Base-by-base conservation (phyloP, 2,888 invertebrate genomes). In the Agonopterix arenella region DNA sequence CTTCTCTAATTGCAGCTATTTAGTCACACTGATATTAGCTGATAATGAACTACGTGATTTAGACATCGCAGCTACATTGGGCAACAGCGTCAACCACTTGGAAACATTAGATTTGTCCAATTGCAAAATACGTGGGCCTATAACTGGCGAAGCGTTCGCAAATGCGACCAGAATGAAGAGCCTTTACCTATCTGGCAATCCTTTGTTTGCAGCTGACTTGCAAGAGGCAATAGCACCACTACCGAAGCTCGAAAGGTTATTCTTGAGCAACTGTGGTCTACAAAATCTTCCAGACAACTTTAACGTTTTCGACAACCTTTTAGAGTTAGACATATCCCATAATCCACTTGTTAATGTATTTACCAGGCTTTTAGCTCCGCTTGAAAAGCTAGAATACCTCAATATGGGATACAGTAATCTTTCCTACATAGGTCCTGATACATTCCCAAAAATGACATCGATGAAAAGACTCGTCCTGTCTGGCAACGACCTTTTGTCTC, bases 331-430 rank as follows among this genome's bases (percentile, higher is more conserved):
- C 62, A 92, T 94, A 65, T 93, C 93, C 0, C 90, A 92, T 64
- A 94, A 94, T 73, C 93, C 94, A 1, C 76, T 94, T 1, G 90
- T 91, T 44, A 92, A 93, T 62, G 93, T 92, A 0, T 93, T 93
- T 67, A 92, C 92, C 7, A 90, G 90, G 60, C 70, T 93, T 28
- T 73, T 93, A 11, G 91, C 92, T 2, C 93, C 93, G 0, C 73
- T 94, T 1, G 90, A 91, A 52, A 92, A 92, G 10, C 76, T 94
- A 37, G 92, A 93, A 70, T 93, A 92, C 63, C 78, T 94, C 3
- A 93, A 94, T 70, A 93, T 94, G 93, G 93, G 93, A 5, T 93
- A 93, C 68, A 93, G 93, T 72, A 91, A 93, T 66, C 80, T 94
- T 2, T 92, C 92, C 0, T 89, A 91, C 56, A 85, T 94, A 49